Conservation (phyloP, 1,140 invertebrate genomes). For the Zaprionus taronus region DNA sequence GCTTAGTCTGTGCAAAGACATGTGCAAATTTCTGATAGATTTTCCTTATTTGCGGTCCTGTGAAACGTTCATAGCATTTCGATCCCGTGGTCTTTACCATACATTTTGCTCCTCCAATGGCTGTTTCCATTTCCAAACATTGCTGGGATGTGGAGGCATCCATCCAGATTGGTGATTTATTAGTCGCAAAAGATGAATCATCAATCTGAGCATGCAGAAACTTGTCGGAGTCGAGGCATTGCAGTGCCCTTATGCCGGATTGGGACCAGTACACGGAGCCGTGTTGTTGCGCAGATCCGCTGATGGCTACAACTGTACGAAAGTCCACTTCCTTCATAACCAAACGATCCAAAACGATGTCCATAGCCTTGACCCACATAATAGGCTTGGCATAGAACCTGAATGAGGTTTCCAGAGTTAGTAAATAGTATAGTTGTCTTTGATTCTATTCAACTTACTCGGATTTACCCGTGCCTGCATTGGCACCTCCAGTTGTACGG, state of each 20-base stretch:
- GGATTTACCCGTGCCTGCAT: slow-evolving; percentile 86
- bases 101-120: slow-evolving; percentile 92
- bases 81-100: slow-evolving; percentile 96
- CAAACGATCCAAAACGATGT: slow-evolving; percentile 94
- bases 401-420: background rate
- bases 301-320: slow-evolving; percentile 91
- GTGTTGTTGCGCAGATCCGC: slow-evolving; percentile 98
- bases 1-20: slow-evolving; percentile 92
- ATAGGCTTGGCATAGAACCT: slow-evolving; percentile 89
- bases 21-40: slow-evolving; percentile 90
- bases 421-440: background rate
- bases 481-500: slow-evolving; percentile 78
- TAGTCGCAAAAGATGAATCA: slow-evolving; percentile 90
- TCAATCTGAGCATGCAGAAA: slow-evolving; percentile 93
- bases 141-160: slow-evolving; percentile 94
- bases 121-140: slow-evolving; percentile 91
- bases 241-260: slow-evolving; percentile 88
- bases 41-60: slow-evolving; percentile 96
- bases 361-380: slow-evolving; percentile 98
- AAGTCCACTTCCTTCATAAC: slow-evolving; percentile 93
- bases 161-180: slow-evolving; percentile 98
- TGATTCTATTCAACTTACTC: slow-evolving; percentile 63
- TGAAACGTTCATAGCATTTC: slow-evolving; percentile 96
- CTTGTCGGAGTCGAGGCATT: slow-evolving; percentile 88
- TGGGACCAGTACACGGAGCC: slow-evolving; percentile 97